Evolutionary conservation across 2,797 vertebrate species (phyloP).

Genomic region (Clarias fuscus): DNA sequence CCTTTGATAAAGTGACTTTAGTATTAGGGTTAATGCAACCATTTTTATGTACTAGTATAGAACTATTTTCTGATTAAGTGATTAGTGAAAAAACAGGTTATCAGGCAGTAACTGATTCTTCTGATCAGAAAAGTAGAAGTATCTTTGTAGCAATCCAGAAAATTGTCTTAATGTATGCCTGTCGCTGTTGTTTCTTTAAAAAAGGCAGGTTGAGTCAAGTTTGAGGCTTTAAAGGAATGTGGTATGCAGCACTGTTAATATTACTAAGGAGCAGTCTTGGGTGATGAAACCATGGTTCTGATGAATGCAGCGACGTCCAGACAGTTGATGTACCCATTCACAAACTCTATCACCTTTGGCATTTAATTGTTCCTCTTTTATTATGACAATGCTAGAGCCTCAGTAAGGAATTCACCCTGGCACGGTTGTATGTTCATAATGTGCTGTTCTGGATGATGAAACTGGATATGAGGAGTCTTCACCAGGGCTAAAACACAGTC

Average conservation of each 20-base stretch:
- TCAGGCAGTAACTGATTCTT: neutral
- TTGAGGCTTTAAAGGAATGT: neutral
- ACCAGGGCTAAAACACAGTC: neutral
- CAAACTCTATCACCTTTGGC: neutral
- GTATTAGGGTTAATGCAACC: neutral
- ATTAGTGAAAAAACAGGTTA: neutral
- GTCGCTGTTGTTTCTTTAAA: neutral
- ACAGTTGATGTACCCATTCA: neutral
- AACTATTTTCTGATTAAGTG: neutral
- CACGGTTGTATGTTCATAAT: neutral
- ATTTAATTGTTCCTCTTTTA: neutral
- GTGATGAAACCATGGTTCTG: neutral
- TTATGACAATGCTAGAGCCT: neutral
- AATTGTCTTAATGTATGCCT: neutral
- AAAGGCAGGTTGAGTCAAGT: neutral
- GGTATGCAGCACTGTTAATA: neutral
- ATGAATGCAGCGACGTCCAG: neutral
- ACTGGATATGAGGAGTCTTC: neutral
- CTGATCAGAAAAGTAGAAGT: neutral
- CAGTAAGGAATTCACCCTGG: neutral
- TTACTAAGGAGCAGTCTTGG: neutral
- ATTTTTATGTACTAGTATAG: neutral
- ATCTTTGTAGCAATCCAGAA: neutral
- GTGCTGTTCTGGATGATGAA: neutral
- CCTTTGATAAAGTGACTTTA: neutral